These are phyloP conservation scores for Apocrypta bakeri DNA, from an alignment of 1,140 invertebrate species.

Conservation along the genomic window DNA sequence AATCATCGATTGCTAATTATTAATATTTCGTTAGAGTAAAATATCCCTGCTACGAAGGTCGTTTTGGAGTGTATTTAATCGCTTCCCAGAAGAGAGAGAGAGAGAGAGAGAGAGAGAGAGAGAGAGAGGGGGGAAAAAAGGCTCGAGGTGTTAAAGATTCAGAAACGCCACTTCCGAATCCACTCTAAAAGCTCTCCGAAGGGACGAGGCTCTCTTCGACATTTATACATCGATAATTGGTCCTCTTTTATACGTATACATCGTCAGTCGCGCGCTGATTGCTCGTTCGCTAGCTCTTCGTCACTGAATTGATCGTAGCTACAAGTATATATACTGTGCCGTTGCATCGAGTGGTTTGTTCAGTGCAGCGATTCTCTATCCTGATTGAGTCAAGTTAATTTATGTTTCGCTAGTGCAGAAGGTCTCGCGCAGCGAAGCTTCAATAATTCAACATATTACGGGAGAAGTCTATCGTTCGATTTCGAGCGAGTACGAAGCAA, in stretches of 20 bases:
- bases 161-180: not conserved
- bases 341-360: slow-evolving; percentile 1
- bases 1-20: too few species aligned
- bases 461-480: slow-evolving; percentile 21
- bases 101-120: too few species aligned
- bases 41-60: too few species aligned
- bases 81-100: too few species aligned
- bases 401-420: not conserved
- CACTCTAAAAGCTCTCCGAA: not conserved
- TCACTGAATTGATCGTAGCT: slow-evolving; percentile 24
- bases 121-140: too few species aligned
- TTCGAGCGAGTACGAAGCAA: slow-evolving; percentile 18
- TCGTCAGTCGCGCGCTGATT: too few species aligned
- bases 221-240: slow-evolving; percentile 8
- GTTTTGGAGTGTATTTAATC: too few species aligned
- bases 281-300: not conserved
- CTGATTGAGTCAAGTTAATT: slow-evolving; percentile 29
- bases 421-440: not conserved
- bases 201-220: not conserved
- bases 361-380: not conserved
- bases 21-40: too few species aligned
- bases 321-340: too few species aligned
- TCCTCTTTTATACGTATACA: not conserved
- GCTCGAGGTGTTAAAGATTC: not conserved
- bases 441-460: slow-evolving; percentile 41